A percentile compares a stretch with the other conserved stretches of the same genome.
phyloP scores from a whole-genome alignment of 2,113 vertebrate species.

The Hemiscyllium ocellatum region DNA sequence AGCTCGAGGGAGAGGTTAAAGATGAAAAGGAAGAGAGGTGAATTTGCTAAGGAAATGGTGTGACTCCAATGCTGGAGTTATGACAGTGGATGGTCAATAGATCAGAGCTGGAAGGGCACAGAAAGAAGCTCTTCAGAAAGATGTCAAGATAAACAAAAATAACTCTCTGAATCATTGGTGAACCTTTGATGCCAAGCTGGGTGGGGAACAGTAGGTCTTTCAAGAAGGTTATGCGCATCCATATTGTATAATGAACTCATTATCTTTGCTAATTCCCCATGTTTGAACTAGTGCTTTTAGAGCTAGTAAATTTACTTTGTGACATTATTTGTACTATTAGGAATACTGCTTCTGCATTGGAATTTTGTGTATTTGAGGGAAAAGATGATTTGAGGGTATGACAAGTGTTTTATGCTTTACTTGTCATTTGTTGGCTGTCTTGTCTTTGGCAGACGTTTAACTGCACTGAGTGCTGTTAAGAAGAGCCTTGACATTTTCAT shows the following conservation, averaged over 20 bases:
- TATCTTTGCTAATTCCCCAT: background rate
- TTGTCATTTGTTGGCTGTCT: background rate
- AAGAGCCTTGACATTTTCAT: background rate
- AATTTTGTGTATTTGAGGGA: background rate
- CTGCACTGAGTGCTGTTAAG: background rate
- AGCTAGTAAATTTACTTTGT: background rate
- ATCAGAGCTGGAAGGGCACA: background rate
- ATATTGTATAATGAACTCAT: background rate
- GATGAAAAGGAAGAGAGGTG: too few relatives aligned
- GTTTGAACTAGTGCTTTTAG: background rate
- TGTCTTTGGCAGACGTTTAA: background rate
- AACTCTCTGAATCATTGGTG: background rate
- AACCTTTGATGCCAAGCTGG: background rate
- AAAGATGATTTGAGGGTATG: background rate
- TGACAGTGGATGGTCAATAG: background rate
- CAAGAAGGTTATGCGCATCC: background rate
- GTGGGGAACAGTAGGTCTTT: background rate
- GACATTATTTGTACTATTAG: background rate
- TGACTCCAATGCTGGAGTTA: background rate
- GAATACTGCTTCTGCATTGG: background rate
- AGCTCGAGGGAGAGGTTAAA: background rate
- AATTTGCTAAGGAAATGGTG: too few relatives aligned
- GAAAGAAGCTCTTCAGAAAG: background rate
- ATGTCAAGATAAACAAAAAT: background rate
- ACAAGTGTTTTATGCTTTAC: background rate